Evolutionary conservation across 2,888 invertebrate genomes (phyloP).

Genomic region (Metallyticus violacea): DNA sequence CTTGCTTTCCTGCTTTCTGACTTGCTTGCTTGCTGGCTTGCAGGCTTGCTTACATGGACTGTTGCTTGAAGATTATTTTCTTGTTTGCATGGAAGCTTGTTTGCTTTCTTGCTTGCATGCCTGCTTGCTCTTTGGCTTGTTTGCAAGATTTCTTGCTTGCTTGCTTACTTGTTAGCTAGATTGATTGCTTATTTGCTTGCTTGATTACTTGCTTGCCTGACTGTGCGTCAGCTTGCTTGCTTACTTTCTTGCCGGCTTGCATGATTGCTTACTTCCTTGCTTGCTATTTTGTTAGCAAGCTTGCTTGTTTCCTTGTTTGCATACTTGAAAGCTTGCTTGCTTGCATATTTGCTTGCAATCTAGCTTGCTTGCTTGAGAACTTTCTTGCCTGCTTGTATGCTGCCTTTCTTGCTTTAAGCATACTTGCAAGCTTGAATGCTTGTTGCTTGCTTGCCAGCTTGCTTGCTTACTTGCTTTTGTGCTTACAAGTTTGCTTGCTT

Average conservation of each 20-base stretch:
- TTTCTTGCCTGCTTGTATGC: too few species aligned
- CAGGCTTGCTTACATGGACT: background rate
- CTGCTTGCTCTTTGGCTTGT: background rate
- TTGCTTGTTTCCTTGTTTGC: background rate
- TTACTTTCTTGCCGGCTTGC: background rate
- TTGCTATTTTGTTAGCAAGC: background rate
- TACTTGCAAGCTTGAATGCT: background rate
- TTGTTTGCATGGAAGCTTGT: background rate
- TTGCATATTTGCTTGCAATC: background rate
- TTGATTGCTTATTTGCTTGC: too few species aligned
- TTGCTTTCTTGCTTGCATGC: background rate
- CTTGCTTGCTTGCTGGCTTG: background rate
- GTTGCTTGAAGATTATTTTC: background rate
- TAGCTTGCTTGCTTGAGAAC: background rate
- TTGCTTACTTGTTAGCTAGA: too few species aligned
- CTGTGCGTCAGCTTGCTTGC: background rate
- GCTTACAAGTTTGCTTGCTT: background rate
- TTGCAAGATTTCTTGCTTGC: background rate
- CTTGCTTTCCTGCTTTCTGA: background rate
- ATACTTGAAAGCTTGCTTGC: background rate
- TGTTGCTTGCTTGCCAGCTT: background rate
- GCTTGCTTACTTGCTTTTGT: background rate
- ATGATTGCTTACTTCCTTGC: background rate
- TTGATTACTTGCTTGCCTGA: background rate
- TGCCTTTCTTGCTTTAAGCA: background rate